Evolutionary conservation across 1,140 invertebrate species (phyloP), one percentile per base, ranked within the genome.

Genomic region (Ruditapes philippinarum): DNA sequence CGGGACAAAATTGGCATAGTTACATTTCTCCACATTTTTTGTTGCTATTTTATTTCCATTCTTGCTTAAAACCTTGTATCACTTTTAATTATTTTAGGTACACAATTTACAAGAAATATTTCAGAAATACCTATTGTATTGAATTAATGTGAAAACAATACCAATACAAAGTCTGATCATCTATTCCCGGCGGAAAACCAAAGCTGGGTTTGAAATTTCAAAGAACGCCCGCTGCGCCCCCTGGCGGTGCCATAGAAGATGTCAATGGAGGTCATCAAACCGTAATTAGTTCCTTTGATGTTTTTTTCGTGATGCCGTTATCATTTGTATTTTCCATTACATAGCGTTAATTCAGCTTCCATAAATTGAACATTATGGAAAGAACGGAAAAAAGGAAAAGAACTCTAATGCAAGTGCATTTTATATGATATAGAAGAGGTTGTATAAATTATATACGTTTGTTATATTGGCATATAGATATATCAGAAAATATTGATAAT

Each of bases 281-380:
- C 4, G 45, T 78, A 78, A 78, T 78, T 78, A 78, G 42, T 49
- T 78, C 22, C 74, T 78, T 78, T 78, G 74, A 78, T 51, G 74
- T 78, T 51, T 78, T 76, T 78, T 78, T 40, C 45, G 31, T 78
- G 74, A 25, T 28, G 42, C 45, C 42, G 25, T 28, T 78, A 78
- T 78, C 74, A 78, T 78, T 78, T 78, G 74, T 78, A 49, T 78
- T 78, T 78, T 78, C 74, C 74, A 78, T 78, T 78, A 78, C 45
- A 78, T 54, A 78, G 45, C 49, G 49, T 54, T 78, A 38, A 78
- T 78, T 78, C 45, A 54, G 74, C 74, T 78, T 54, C 74, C 74
- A 78, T 78, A 78, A 78, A 78, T 78, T 78, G 74, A 78, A 78
- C 74, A 51, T 54, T 78, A 78, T 51, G 36, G 45, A 51, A 78